Percentiles rank a stretch among this genome's conserved stretches.
Evolutionary conservation across 1,140 invertebrate species (phyloP).

Genomic region (Tetragnatha versicolor): DNA sequence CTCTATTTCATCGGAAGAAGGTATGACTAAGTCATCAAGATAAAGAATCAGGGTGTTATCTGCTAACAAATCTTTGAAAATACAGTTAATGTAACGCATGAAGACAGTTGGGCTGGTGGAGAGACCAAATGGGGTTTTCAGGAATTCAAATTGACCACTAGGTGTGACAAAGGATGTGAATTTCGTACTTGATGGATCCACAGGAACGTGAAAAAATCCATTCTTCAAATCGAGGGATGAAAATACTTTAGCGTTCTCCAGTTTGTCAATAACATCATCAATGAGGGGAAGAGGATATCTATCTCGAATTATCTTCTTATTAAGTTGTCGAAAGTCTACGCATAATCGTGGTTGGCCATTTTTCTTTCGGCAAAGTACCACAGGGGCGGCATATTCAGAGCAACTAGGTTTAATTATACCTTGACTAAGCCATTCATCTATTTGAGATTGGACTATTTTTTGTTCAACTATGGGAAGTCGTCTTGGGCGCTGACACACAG

Average conservation of each 20-base stretch:
- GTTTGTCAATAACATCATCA: neutral
- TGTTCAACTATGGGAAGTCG: neutral
- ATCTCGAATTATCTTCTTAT: conserved; percentile 1
- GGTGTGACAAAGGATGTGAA: neutral
- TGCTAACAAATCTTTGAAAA: neutral
- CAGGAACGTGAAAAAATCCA: conserved; percentile 46
- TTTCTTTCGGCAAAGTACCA: conserved; percentile 54
- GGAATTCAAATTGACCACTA: neutral
- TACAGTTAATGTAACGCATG: too few relatives aligned
- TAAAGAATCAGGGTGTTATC: neutral
- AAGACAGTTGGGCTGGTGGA: neutral
- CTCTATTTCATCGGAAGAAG: neutral
- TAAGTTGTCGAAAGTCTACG: conserved; percentile 55
- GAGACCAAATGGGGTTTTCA: neutral
- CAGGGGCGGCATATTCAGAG: conserved; percentile 6
- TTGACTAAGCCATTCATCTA: neutral
- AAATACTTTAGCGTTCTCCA: conserved; percentile 11
- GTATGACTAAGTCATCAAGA: conserved; percentile 24
- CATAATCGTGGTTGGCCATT: conserved; percentile 46
- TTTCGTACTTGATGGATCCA: neutral
- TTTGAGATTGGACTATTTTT: neutral
- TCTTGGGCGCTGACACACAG: neutral
- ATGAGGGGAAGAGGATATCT: neutral
- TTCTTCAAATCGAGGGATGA: conserved; percentile 45
- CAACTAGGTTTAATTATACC: conserved; percentile 1